phyloP scores from a whole-genome alignment of 2,797 vertebrate genomes.

The Smutsia temminckii region DNA sequence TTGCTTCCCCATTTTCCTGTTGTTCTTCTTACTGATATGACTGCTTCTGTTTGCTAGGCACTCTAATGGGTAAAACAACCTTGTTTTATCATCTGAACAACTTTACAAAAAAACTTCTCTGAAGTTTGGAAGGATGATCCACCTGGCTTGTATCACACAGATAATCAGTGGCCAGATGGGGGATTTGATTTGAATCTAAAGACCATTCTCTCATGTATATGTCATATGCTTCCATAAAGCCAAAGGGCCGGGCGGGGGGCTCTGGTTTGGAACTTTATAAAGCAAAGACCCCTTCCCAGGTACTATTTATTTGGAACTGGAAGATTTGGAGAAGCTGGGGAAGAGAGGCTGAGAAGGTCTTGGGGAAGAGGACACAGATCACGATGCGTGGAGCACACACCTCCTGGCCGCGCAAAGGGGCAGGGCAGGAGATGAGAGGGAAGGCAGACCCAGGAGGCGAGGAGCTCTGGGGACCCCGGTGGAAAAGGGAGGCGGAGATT shows the following conservation, averaged over 20 bases:
- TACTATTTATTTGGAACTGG: neutral
- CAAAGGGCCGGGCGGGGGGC: neutral
- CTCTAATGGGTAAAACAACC: too few species aligned
- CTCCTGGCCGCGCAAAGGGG: neutral
- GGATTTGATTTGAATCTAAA: neutral
- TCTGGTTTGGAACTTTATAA: neutral
- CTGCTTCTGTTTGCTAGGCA: neutral
- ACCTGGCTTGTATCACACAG: neutral
- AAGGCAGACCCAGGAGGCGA: fast-evolving
- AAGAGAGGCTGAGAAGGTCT: neutral
- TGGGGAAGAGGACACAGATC: neutral
- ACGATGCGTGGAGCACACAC: neutral
- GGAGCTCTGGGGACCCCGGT: neutral
- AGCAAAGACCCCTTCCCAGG: too few species aligned
- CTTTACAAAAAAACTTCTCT: neutral
- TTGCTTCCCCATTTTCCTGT: neutral
- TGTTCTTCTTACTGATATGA: fast-evolving
- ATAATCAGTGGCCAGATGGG: neutral
- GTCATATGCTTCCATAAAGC: neutral
- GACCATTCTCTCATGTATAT: neutral
- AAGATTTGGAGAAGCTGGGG: neutral
- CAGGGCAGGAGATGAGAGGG: fast-evolving
- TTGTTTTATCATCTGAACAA: neutral
- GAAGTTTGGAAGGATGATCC: too few species aligned
- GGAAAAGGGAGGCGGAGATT: too few species aligned